Base-by-base conservation (phyloP, 1,140 invertebrate genomes). In the Drosophila littoralis region DNA sequence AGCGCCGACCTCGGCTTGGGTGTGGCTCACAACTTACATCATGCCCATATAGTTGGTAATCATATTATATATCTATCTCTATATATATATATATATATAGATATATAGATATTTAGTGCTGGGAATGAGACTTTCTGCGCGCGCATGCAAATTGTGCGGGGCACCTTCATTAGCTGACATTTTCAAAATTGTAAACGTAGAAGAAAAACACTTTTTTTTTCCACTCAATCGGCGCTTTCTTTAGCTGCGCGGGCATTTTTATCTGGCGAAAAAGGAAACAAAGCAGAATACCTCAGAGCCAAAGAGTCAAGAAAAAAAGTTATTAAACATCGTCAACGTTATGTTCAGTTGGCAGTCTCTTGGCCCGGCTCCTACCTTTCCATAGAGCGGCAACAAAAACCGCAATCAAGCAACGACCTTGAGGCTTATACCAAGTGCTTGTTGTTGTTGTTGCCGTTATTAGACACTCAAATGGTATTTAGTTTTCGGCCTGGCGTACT, bases 371-470 rank as follows among this genome's bases (percentile, higher is more conserved):
- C 45, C 35, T 50, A 46, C 40, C 61, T 51, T 59, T 38, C 35
- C 51, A 57, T n/a, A 52, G 73, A 63, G 45, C 50, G 73, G 58
- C 43, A 73, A 77, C 70, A 75, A 73, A 88, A 83, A 75, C 77
- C 77, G 84, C 84, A 89, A 89, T 89, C 85, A 89, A 74, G 64
- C 68, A 81, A 89, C 84, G 84, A 89, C 84, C 84, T 89, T 89
- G 84, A 89, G 65, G 77, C 60, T 80, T 60, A 77, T 69, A 65
- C 73, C 75, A 66, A 43, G 59, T 33, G 48, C 45, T 45, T 57
- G 67, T 64, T 67, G 74, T 36, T 50, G 15, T 52, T 65, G 64
- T 6, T 4, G 58, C 80, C 58, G 77, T 81, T 85, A 82, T 77
- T 66, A 70, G 70, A 60, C 50, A 65, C 76, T 74, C 59, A 66